Evolutionary conservation across 2,113 vertebrate genomes (phyloP), one percentile per base, ranked within the genome.

Genomic region (Brachionichthys hirsutus): DNA sequence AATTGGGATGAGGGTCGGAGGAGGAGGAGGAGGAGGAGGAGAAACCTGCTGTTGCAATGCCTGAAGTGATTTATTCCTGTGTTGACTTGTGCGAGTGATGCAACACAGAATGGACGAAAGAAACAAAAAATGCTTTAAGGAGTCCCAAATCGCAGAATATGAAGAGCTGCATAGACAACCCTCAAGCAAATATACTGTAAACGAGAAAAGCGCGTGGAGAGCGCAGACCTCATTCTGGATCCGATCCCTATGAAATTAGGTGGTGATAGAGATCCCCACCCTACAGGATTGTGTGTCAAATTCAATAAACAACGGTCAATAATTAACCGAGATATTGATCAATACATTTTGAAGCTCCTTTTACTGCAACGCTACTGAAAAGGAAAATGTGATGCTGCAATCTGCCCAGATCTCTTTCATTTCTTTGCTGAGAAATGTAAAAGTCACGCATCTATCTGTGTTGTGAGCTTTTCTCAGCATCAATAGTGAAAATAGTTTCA

Each of bases 61-160:
- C 59, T 55, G 51, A 52, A 35, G 16, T 74, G 68, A 47, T 69
- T 62, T 53, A 64, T 61, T 75, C 64, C 63, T 80, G 63, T 24
- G 57, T 58, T 16, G 30, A 18, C 12, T 9, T 38, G 1, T 17
- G 15, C 66, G 42, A 48, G 48, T 70, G 52, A 70, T 56, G 54
- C 67, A 75, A 67, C 57, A 65, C 18, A 62, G 54, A 64, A 42
- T 64, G 50, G 30, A 36, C 11, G 46, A 54, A 48, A 67, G 36
- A 18, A 63, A 3, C 38, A 57, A 49, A 53, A 30, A 30, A 30
- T 30, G 1, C 24, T 30, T 4, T 6, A 30, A 30, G 4, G 24
- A 30, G 5, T 30, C 4, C 24, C 5, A 30, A 30, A 30, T 30
- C 24, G 4, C 5, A 30, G 8, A 30, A 30, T 30, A 6, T 30